Evolutionary conservation across 2,797 vertebrate genomes (phyloP).

Genomic region (Momotus momota): DNA sequence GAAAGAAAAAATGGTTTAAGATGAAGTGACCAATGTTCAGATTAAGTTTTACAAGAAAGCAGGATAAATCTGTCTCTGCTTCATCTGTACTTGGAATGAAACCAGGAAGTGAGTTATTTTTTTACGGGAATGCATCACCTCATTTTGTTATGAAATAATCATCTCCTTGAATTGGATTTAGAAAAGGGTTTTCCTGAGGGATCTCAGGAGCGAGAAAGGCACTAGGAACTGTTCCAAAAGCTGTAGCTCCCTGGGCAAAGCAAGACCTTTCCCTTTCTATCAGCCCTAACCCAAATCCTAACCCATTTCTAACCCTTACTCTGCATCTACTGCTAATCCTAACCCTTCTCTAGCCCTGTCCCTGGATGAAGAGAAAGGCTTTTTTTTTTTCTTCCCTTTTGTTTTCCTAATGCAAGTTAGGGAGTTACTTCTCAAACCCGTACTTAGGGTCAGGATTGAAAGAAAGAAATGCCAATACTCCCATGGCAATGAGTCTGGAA

Average conservation of each 20-base stretch:
- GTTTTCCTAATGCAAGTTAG: neutral
- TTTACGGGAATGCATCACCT: neutral
- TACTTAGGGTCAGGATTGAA: neutral
- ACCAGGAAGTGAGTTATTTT: neutral
- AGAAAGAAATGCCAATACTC: neutral
- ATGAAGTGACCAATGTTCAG: neutral
- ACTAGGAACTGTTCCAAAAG: neutral
- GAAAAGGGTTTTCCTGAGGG: neutral
- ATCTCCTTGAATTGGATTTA: neutral
- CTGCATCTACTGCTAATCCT: neutral
- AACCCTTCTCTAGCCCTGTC: neutral
- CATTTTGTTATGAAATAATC: neutral
- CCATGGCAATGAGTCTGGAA: neutral
- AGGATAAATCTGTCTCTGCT: slow-evolving; percentile 5
- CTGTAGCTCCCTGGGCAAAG: neutral
- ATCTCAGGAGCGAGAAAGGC: neutral
- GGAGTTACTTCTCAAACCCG: neutral
- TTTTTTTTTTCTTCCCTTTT: no score
- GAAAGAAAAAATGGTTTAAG: neutral
- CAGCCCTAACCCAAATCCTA: neutral
- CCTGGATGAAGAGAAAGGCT: neutral
- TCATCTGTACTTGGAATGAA: slow-evolving; percentile 9
- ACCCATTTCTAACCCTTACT: neutral
- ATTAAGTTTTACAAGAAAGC: neutral
- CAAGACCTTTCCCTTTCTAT: neutral